Conservation (phyloP, 2,113 vertebrate species). For the Cyprinodon tularosa region DNA sequence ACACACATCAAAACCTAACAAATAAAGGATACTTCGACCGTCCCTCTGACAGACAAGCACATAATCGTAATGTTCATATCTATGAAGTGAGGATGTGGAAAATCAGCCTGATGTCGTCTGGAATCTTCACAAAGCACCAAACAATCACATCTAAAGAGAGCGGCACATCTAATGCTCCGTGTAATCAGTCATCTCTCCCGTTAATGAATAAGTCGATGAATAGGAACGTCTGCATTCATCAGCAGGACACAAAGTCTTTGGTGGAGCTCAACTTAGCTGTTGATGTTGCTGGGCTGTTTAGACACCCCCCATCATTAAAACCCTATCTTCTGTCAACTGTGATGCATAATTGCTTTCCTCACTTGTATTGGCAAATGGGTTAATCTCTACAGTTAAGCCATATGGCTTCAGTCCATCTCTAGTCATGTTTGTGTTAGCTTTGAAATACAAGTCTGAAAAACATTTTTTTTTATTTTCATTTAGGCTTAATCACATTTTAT, state of each 20-base stretch:
- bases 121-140: not conserved
- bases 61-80: not conserved
- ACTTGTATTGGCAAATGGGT: conserved; percentile 13
- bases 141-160: not conserved
- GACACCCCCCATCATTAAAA: conserved; percentile 43
- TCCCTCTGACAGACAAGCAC: too few species aligned
- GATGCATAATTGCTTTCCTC: conserved; percentile 9
- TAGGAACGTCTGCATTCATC: conserved; percentile 29
- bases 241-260: conserved; percentile 28
- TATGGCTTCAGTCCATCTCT: conserved; percentile 5
- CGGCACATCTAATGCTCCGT: conserved; percentile 27
- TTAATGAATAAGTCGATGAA: conserved; percentile 38
- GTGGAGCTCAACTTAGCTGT: conserved; percentile 35
- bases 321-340: conserved; percentile 2
- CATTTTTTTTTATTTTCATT: not conserved
- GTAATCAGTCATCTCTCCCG: conserved; percentile 18
- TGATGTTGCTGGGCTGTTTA: conserved; percentile 35
- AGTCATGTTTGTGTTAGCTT: not conserved
- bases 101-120: not conserved
- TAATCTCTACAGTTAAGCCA: conserved; percentile 15
- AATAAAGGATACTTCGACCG: too few species aligned
- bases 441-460: not conserved
- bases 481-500: not conserved
- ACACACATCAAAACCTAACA: not conserved
- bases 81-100: not conserved